phyloP scores from a whole-genome alignment of 2,113 vertebrate genomes.

The Petromus typicus region DNA sequence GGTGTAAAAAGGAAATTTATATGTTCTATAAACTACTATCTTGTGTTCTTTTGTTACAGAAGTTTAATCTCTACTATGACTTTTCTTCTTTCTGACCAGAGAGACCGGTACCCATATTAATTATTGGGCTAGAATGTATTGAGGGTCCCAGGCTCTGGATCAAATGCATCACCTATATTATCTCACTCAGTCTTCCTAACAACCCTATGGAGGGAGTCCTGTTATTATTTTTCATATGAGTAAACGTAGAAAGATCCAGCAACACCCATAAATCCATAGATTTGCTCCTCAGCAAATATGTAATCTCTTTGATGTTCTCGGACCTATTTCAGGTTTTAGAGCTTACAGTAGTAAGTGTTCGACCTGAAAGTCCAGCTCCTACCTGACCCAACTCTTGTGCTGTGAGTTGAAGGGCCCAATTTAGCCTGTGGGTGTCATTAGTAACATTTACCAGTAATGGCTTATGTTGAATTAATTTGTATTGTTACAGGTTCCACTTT shows the following conservation, averaged over 20 bases:
- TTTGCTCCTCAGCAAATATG: not conserved
- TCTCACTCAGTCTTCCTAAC: not conserved
- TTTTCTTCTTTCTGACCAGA: not conserved
- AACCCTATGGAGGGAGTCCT: not conserved
- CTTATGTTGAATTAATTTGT: not conserved
- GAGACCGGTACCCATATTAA: not conserved
- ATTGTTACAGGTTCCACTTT: not conserved
- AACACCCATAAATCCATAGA: not conserved
- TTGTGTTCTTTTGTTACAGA: not conserved
- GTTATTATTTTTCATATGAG: not conserved
- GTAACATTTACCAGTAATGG: not conserved
- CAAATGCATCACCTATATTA: no score
- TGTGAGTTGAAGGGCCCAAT: not conserved
- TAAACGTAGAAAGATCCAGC: constrained; percentile 13
- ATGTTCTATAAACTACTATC: not conserved
- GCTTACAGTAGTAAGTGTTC: not conserved
- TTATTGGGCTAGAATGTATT: not conserved
- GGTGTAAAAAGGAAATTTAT: not conserved
- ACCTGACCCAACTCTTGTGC: not conserved
- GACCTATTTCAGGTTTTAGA: not conserved
- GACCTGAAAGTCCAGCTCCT: not conserved
- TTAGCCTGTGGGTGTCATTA: not conserved
- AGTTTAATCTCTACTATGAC: not conserved
- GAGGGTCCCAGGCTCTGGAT: not conserved
- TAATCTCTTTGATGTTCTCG: not conserved